Conservation (phyloP, 2,797 vertebrate species). For the Babyrousa celebensis region DNA sequence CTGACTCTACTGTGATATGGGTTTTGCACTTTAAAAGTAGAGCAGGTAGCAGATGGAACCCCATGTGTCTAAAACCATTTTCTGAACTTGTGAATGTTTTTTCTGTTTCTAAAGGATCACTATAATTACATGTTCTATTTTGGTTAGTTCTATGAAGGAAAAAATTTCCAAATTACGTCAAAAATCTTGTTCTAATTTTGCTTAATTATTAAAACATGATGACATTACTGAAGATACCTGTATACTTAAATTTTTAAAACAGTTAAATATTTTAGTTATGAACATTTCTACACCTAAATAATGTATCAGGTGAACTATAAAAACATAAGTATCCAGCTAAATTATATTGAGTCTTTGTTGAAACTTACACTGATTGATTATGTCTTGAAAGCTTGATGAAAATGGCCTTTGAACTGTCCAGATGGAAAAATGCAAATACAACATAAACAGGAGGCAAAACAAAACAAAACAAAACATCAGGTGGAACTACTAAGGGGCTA, state of each 20-base stretch:
- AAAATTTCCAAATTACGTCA: conserved; percentile 64
- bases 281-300: conserved; percentile 72
- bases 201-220: conserved; percentile 58
- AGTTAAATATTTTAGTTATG: conserved; percentile 70
- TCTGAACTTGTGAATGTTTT: conserved; percentile 78
- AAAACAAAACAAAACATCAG: neutral
- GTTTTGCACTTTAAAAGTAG: conserved; percentile 79
- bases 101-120: conserved; percentile 80
- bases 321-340: conserved; percentile 60
- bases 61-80: conserved; percentile 82
- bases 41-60: conserved; percentile 84
- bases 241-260: conserved; percentile 28
- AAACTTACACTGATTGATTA: conserved; percentile 85
- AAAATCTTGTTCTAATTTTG: conserved; percentile 72
- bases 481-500: conserved; percentile 25
- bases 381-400: conserved; percentile 82
- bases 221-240: conserved; percentile 42
- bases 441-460: conserved; percentile 41
- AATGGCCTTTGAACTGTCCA: conserved; percentile 85
- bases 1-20: neutral
- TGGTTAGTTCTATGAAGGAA: conserved; percentile 72
- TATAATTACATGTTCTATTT: conserved; percentile 81
- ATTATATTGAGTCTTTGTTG: conserved; percentile 34
- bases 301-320: conserved; percentile 75
- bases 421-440: conserved; percentile 83